Base-by-base conservation (phyloP, 1,140 invertebrate species). In the Leptinotarsa undecemlineata region DNA sequence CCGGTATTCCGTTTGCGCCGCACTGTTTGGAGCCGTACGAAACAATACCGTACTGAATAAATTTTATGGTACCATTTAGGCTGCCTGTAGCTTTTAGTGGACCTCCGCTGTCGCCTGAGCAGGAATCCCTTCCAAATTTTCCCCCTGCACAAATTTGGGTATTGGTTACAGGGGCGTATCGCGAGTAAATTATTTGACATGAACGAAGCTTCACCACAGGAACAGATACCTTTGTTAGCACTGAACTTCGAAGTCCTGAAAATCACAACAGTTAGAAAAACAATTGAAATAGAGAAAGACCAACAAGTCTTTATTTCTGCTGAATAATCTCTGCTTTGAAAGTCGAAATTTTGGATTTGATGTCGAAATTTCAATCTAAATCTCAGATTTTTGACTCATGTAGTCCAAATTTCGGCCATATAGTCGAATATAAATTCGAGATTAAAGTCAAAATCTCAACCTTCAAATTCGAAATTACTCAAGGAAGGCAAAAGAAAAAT, bases 81-180 rank as follows among this genome's bases (percentile, higher is more conserved):
- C 63, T 23, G 8, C 74, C 77, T 15, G 79, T 64, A 21, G 75
- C 73, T 86, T 89, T 88, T 19, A 90, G 77, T 1, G 90, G 88
- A 14, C 90, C 90, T 21, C 90, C 90, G 60, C 89, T 90, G 79
- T 91, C 90, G 0, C 89, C 89, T n/a, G 82, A 78, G 76, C 89
- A 90, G 0, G 88, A 86, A 77, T 89, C 88, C 51, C 84, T 81
- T 1, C 85, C 84, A 2, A 79, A 70, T 4, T 73, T 78, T 3
- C 86, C 87, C 0, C 87, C 88, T 1, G 87, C 88, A 74, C 88
- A 89, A 13, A 89, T 81, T 66, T 88, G 87, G 2, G 78, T 75
- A 14, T 57, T 13, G 4, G 78, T 77, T 19, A 83, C 76, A 13
- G 71, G 20, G 1, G 74, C 74, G 33, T 75, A 77, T 47, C 51